Percentiles rank a stretch among this genome's conserved stretches.
phyloP scores from a whole-genome alignment of 2,113 vertebrate species.

The Erythrolamprus reginae region DNA sequence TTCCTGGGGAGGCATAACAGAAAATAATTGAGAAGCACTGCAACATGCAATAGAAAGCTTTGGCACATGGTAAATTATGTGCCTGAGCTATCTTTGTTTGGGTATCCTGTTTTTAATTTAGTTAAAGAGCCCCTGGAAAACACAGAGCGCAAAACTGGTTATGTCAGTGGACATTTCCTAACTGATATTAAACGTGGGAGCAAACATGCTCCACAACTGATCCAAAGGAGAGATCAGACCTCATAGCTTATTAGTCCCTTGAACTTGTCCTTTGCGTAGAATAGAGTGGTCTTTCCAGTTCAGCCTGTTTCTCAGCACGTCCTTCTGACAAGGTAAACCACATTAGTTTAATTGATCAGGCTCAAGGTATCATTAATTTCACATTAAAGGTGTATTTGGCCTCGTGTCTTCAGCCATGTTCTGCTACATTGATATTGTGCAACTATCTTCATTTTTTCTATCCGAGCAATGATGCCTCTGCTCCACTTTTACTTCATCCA shows the following conservation, averaged over 20 bases:
- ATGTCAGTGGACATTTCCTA: conserved; percentile 54
- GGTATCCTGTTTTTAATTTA: conserved; percentile 23
- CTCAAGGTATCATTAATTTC: conserved; percentile 54
- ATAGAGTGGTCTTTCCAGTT: conserved; percentile 72
- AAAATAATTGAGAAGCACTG: too few relatives aligned
- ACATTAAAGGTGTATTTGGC: conserved; percentile 57
- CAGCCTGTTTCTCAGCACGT: conserved; percentile 65
- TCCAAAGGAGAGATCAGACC: conserved; percentile 59
- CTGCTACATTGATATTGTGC: conserved; percentile 55
- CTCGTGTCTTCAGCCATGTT: conserved; percentile 61
- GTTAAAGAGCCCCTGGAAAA: conserved; percentile 32
- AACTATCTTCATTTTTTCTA: conserved; percentile 58
- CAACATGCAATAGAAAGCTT: neutral
- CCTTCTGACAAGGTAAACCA: conserved; percentile 47
- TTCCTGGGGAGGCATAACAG: too few relatives aligned
- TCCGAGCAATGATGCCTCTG: conserved; percentile 44
- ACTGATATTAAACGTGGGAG: conserved; percentile 46
- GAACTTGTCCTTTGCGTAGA: conserved; percentile 70
- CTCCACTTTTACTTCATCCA: conserved; percentile 37
- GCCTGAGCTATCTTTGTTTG: conserved; percentile 33
- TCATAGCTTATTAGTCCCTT: conserved; percentile 66
- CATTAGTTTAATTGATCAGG: conserved; percentile 67
- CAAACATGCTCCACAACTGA: conserved; percentile 46
- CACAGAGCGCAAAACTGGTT: conserved; percentile 57
- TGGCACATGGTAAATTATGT: conserved; percentile 6